Base-by-base conservation (phyloP, 2,888 invertebrate species). In the Cheilosia grossa region DNA sequence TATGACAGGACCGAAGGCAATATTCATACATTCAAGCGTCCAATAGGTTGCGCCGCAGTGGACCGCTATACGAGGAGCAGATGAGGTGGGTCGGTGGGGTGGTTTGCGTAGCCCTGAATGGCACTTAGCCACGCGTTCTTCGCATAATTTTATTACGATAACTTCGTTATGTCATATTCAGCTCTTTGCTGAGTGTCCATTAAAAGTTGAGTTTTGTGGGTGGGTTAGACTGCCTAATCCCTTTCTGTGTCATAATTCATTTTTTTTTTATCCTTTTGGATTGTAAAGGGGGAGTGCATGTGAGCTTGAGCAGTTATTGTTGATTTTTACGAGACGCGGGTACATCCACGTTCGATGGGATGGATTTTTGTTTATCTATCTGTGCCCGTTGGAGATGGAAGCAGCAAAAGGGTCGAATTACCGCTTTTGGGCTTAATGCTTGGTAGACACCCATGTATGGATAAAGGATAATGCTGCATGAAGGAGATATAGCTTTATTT, bases 41-140 rank as follows among this genome's bases (percentile, higher is more conserved):
- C 44, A 59, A 74, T 42, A 66, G 44, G 42, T 58, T 56, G 44
- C 21, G 13, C 27, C 44, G 10, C 19, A 21, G 21, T 7, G 42
- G 63, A 51, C 44, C 44, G 17, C 10, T 19, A 24, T 27, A 24
- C 66, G 49, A 17, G 17, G 7, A 17, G n/a, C 30, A 30, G 44
- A 47, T 47, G n/a, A 47, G 13, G 37, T 47, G 44, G 17, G 7
- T 13, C 21, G 19, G 54, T 21, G 59, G 75, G 85, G 75, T 24
- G 40, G 64, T 72, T 66, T 49, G 59, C 24, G 59, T 51, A 56
- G 61, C 81, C 47, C 33, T 72, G 72, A 85, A 85, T 81, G 74
- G 85, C 81, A 85, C 81, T 85, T 81, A 85, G 81, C 85, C 85
- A 85, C 85, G 81, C 85, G 81, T 85, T 81, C 83, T 75, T 69